phyloP scores from a whole-genome alignment of 1,140 invertebrate genomes.

The Drosophila virilis region DNA sequence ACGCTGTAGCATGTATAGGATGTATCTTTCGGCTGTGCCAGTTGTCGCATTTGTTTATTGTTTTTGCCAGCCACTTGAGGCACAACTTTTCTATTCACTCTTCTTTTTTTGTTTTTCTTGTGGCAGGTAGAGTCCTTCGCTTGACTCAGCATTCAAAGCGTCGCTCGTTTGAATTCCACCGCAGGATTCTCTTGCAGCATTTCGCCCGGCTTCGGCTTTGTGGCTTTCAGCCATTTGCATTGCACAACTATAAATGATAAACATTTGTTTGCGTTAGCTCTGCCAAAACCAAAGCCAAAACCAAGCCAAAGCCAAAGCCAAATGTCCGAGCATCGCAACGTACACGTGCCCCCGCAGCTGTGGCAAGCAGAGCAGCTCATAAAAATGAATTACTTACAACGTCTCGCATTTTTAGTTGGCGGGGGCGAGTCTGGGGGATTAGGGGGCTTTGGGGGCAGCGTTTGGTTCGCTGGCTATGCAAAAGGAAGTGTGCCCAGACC shows the following conservation, averaged over 20 bases:
- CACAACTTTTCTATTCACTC: too few species aligned
- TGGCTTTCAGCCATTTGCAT: conserved; percentile 35
- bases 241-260: conserved; percentile 66
- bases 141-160: not conserved
- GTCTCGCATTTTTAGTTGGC: not conserved
- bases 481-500: conserved; percentile 5
- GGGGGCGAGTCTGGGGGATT: not conserved
- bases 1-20: not conserved
- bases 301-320: conserved; percentile 12
- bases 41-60: conserved; percentile 17
- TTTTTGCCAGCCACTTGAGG: not conserved
- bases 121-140: conserved; percentile 4
- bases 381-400: conserved; percentile 73
- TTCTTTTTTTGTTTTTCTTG: too few species aligned
- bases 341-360: conserved; percentile 31
- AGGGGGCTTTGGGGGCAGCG: not conserved
- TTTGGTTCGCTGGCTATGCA: conserved; percentile 8
- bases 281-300: conserved; percentile 13
- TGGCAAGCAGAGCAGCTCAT: conserved; percentile 61
- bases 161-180: conserved; percentile 6
- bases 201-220: conserved; percentile 3
- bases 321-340: conserved; percentile 29
- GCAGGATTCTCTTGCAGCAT: not conserved
- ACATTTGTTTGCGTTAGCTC: conserved; percentile 76
- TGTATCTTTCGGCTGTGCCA: conserved; percentile 24